These are phyloP conservation scores for Vombatus ursinus DNA, from an alignment of 2,113 vertebrate genomes.

Conservation along the genomic window DNA sequence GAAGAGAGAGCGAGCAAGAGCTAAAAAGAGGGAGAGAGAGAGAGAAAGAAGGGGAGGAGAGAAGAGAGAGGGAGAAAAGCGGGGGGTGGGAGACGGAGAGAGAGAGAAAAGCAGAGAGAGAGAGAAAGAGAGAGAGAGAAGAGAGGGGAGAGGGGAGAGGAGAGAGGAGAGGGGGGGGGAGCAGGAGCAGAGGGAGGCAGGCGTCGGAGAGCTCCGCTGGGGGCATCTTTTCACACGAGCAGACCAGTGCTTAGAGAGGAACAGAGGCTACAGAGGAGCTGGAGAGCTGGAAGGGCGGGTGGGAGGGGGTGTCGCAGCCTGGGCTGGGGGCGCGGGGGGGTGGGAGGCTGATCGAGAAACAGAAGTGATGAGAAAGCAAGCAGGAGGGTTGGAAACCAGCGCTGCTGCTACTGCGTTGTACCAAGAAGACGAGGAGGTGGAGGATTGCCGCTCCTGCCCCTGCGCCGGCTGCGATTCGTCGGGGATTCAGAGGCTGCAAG, in stretches of 20 bases:
- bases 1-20: not conserved
- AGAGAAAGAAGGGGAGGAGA: not conserved
- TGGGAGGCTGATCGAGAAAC: slow-evolving; percentile 58
- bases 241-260: not conserved
- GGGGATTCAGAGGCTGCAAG: slow-evolving; percentile 49
- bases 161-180: slow-evolving; percentile 45
- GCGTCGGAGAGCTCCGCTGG: not conserved
- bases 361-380: slow-evolving; percentile 85
- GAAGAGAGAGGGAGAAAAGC: slow-evolving; percentile 45
- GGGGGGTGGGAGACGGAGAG: slow-evolving; percentile 51
- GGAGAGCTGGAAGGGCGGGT: slow-evolving; percentile 38
- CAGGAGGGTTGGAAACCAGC: slow-evolving; percentile 77
- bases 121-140: no score
- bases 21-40: not conserved
- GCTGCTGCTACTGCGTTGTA: slow-evolving; percentile 73
- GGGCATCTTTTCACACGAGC: slow-evolving; percentile 2
- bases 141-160: slow-evolving; percentile 38
- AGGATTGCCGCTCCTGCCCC: not conserved
- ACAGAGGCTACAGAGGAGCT: slow-evolving; percentile 29
- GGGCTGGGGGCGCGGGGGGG: slow-evolving; percentile 67
- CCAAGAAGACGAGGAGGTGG: slow-evolving; percentile 20
- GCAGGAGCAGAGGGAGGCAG: not conserved
- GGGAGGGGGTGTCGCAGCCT: slow-evolving; percentile 68
- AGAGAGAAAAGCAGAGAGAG: slow-evolving; percentile 33
- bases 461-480: slow-evolving; percentile 55